These are phyloP conservation scores for Eulithis prunata DNA, from an alignment of 2,888 invertebrate genomes.

Conservation along the genomic window DNA sequence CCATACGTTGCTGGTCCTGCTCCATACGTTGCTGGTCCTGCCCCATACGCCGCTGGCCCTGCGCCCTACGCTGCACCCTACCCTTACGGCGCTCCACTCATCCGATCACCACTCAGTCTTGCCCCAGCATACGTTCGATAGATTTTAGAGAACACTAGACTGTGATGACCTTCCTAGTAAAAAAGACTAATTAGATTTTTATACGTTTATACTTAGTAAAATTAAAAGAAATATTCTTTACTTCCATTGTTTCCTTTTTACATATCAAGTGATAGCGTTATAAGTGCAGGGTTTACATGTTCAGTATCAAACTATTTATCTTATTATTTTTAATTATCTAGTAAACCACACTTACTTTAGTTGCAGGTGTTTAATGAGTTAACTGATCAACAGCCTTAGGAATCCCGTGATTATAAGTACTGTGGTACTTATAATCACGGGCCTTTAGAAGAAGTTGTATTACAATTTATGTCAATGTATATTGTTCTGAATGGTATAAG, in stretches of 20 bases:
- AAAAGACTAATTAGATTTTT: conserved; percentile 48
- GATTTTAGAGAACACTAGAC: conserved; percentile 67
- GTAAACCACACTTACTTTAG: background rate
- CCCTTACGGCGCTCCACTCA: conserved; percentile 54
- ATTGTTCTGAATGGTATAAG: too few species aligned
- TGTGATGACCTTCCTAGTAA: conserved; percentile 69
- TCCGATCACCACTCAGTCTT: conserved; percentile 62
- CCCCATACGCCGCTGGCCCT: conserved; percentile 44
- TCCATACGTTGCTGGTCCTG: conserved; percentile 46
- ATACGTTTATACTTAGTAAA: conserved; percentile 44
- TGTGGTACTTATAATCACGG: too few species aligned
- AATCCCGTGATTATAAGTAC: too few species aligned
- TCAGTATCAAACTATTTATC: background rate
- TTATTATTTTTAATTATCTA: background rate
- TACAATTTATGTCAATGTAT: too few species aligned
- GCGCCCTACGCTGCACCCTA: conserved; percentile 52
- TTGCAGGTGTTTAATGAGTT: background rate
- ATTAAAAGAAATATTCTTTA: conserved; percentile 33
- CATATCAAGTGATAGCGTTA: too few species aligned
- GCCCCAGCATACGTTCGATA: conserved; percentile 79
- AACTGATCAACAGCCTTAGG: conserved; percentile 22
- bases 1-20: conserved; percentile 50
- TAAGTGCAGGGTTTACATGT: background rate
- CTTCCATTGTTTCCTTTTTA: background rate
- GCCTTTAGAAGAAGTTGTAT: too few species aligned